phyloP scores from a whole-genome alignment of 2,113 vertebrate species.

The Dicentrarchus labrax region DNA sequence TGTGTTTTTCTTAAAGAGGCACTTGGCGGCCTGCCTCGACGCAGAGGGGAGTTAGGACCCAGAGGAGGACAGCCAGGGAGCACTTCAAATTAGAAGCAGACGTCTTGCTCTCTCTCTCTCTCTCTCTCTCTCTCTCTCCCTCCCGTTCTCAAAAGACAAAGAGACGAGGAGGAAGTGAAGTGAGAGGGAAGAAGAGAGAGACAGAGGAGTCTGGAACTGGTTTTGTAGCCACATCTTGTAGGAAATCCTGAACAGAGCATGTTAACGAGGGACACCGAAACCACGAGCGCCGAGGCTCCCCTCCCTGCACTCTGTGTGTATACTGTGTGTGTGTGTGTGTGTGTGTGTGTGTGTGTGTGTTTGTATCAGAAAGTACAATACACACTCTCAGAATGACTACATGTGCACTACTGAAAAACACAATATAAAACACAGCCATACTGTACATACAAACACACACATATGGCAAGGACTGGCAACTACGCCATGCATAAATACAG shows the following conservation, averaged over 20 bases:
- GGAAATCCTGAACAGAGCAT: constrained; percentile 86
- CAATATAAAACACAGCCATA: constrained; percentile 9
- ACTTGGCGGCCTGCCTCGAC: constrained; percentile 49
- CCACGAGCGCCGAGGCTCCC: constrained; percentile 71
- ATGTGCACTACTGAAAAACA: constrained; percentile 36
- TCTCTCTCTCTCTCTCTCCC: constrained; percentile 15
- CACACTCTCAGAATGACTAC: constrained; percentile 25
- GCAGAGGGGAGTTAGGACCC: constrained; percentile 82
- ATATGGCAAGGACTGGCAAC: constrained; percentile 18
- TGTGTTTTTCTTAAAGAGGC: constrained; percentile 71
- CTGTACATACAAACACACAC: constrained; percentile 1
- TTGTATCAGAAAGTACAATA: constrained; percentile 24
- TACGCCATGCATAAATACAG: constrained; percentile 39
- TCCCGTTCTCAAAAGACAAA: constrained; percentile 56
- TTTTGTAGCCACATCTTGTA: constrained; percentile 75
- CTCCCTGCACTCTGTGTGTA: constrained; percentile 35
- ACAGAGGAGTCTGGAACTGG: constrained; percentile 77
- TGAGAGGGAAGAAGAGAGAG: constrained; percentile 37
- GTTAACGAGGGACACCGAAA: constrained; percentile 85
- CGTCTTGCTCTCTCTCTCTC: constrained; percentile 32
- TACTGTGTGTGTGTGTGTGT: constrained; percentile 24
- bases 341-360: constrained; percentile 30
- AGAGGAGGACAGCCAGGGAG: constrained; percentile 68
- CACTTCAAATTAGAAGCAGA: constrained; percentile 86
- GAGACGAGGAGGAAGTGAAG: constrained; percentile 41